phyloP scores from a whole-genome alignment of 2,888 invertebrate genomes.

The Ectobius pallidus region DNA sequence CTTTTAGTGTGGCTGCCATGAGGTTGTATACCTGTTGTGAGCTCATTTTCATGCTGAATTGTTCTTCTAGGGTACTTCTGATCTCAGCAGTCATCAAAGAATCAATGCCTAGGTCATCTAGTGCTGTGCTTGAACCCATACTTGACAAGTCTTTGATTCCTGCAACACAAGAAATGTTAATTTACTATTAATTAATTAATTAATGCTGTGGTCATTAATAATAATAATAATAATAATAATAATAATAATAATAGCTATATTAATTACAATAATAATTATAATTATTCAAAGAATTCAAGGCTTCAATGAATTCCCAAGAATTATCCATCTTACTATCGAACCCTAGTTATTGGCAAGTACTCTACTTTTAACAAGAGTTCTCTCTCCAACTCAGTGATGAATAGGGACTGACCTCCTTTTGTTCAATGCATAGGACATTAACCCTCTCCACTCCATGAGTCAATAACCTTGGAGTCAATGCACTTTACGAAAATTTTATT shows the following conservation, averaged over 20 bases:
- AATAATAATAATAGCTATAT: not conserved
- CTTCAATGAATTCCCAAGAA: too few species aligned
- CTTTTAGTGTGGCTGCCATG: conserved; percentile 70
- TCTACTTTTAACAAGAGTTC: too few species aligned
- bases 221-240: not conserved
- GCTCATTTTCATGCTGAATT: conserved; percentile 84
- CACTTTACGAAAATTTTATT: too few species aligned
- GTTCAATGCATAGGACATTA: too few species aligned
- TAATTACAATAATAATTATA: not conserved
- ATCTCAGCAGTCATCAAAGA: conserved; percentile 97
- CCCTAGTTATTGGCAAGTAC: too few species aligned
- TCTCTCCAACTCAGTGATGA: too few species aligned
- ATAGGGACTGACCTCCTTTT: too few species aligned
- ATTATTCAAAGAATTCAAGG: not conserved
- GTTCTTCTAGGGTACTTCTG: conserved; percentile 87
- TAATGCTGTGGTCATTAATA: not conserved
- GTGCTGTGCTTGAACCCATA: conserved; percentile 60
- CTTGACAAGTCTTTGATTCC: conserved; percentile 72
- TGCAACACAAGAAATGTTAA: conserved; percentile 51
- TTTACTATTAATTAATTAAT: conserved; percentile 46
- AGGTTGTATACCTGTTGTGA: conserved; percentile 84
- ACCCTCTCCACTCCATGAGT: too few species aligned
- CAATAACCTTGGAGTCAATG: too few species aligned
- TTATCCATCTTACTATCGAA: too few species aligned
- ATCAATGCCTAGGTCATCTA: conserved; percentile 95